Conservation (phyloP, 1,140 invertebrate genomes). For the Aphis gossypii region DNA sequence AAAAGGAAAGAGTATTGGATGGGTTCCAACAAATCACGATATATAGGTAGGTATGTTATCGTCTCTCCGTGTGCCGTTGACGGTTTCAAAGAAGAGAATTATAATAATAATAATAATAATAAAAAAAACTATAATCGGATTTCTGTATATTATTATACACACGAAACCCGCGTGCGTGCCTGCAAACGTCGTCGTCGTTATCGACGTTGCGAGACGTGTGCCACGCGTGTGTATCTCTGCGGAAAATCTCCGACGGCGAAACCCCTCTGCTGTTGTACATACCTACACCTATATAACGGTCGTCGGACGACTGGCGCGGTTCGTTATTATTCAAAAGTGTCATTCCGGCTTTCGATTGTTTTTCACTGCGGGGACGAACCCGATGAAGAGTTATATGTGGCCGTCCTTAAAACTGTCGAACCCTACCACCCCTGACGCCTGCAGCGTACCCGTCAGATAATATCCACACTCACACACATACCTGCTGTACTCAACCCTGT, state of each 20-base stretch:
- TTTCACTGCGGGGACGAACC: background rate
- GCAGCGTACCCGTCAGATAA: background rate
- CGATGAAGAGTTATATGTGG: background rate
- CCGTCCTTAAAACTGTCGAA: conserved; percentile 16
- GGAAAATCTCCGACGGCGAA: background rate
- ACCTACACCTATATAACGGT: background rate
- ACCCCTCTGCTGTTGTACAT: background rate
- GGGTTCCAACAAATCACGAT: background rate
- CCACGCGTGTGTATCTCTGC: background rate
- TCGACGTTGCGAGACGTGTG: background rate
- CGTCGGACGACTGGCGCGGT: background rate
- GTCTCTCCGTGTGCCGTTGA: background rate
- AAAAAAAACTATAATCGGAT: background rate
- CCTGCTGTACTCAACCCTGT: background rate
- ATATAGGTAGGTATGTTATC: background rate
- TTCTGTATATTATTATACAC: background rate
- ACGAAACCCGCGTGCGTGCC: background rate
- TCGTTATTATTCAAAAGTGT: conserved; percentile 5
- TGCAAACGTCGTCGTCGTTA: background rate
- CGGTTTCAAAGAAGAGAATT: background rate
- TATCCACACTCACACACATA: background rate
- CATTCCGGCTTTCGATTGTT: background rate
- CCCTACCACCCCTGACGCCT: background rate
- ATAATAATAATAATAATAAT: background rate
- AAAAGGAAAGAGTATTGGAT: background rate